These are phyloP conservation scores for Xanthia togata DNA, from an alignment of 2,888 invertebrate species.

Conservation along the genomic window DNA sequence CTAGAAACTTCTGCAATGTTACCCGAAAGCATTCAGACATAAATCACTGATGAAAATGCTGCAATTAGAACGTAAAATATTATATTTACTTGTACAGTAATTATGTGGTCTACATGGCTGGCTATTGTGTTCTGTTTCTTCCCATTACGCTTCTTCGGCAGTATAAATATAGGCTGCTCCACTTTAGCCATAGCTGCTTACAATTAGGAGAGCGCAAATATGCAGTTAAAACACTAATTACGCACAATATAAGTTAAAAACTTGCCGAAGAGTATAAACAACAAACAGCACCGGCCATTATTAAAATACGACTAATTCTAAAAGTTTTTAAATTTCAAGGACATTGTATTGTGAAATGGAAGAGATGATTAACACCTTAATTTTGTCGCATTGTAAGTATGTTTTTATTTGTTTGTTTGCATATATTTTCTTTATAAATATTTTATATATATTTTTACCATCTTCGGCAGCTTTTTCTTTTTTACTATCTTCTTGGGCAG, in stretches of 20 bases:
- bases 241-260: constrained; percentile 31
- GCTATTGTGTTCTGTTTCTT: constrained; percentile 87
- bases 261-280: constrained; percentile 55
- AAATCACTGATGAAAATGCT: constrained; percentile 20
- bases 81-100: constrained; percentile 89
- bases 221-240: constrained; percentile 14
- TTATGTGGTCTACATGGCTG: constrained; percentile 92
- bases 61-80: constrained; percentile 27
- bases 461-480: too few relatives aligned
- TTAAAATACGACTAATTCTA: constrained; percentile 40
- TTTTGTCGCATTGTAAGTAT: constrained; percentile 39
- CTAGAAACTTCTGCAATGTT: constrained; percentile 1
- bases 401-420: too few relatives aligned
- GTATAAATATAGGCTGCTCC: constrained; percentile 90
- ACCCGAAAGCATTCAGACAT: constrained; percentile 1
- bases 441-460: not conserved
- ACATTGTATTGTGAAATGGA: not conserved
- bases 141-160: constrained; percentile 91
- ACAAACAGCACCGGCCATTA: constrained; percentile 63
- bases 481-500: too few relatives aligned
- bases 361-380: not conserved
- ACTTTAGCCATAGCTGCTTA: constrained; percentile 80
- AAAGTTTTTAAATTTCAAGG: not conserved
- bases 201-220: constrained; percentile 10
- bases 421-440: too few relatives aligned